These are phyloP conservation scores for Acleris holmiana DNA, from an alignment of 2,888 invertebrate genomes.

Conservation along the genomic window DNA sequence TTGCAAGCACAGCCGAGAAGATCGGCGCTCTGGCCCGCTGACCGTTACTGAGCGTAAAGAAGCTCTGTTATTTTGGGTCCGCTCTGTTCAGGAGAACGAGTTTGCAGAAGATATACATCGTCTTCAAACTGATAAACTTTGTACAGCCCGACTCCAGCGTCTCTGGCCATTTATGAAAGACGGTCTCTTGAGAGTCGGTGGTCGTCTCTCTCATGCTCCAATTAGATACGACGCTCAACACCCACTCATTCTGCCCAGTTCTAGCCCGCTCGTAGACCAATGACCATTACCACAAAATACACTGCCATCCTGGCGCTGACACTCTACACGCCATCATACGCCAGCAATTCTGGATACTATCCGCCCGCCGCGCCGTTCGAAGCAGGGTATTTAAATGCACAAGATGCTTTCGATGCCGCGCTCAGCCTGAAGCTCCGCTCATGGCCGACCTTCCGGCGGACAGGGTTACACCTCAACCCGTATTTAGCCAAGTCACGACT, in stretches of 20 bases:
- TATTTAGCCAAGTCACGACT: background rate
- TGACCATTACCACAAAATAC: conserved; percentile 5
- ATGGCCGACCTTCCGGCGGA: conserved; percentile 6
- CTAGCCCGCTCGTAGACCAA: conserved; percentile 5
- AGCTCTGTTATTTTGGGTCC: conserved; percentile 9
- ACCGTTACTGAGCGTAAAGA: conserved; percentile 11
- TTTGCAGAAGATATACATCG: conserved; percentile 7
- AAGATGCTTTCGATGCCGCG: background rate
- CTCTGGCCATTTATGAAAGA: conserved; percentile 9
- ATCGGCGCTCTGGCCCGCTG: conserved; percentile 4
- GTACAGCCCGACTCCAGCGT: conserved; percentile 5
- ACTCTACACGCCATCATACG: background rate
- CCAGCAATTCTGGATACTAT: conserved; percentile 2
- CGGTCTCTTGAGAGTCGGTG: conserved; percentile 10
- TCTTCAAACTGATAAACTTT: background rate
- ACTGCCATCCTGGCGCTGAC: conserved; percentile 6
- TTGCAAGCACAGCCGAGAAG: conserved; percentile 1
- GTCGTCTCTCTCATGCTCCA: conserved; percentile 7
- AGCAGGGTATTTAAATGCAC: background rate
- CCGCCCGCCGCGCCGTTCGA: background rate
- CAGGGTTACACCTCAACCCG: background rate
- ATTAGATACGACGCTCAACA: conserved; percentile 4
- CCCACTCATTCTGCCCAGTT: conserved; percentile 4
- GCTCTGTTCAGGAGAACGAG: conserved; percentile 12
- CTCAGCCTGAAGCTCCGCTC: background rate